These are phyloP conservation scores for Spilogale gracilis DNA, from an alignment of 2,113 vertebrate genomes.

Conservation along the genomic window DNA sequence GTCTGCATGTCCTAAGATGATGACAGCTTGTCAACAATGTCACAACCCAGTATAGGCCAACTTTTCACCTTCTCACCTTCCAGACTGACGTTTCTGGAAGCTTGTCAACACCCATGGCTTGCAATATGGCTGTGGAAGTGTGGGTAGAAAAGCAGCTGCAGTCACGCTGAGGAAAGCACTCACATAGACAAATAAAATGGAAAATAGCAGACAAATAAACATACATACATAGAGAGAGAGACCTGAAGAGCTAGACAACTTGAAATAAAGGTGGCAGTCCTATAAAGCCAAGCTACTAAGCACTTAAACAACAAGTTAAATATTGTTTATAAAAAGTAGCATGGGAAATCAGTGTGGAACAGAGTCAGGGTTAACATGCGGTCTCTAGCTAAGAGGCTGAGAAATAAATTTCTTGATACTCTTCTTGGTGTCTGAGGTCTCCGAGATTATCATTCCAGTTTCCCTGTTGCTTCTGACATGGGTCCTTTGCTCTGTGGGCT, in stretches of 20 bases:
- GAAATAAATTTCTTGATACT: neutral
- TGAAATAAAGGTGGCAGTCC: neutral
- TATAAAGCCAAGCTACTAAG: neutral
- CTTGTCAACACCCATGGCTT: neutral
- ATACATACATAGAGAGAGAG: neutral
- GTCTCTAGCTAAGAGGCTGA: too few relatives aligned
- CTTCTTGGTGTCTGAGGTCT: neutral
- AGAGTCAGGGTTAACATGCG: neutral
- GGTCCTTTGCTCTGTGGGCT: neutral
- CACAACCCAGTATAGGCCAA: neutral
- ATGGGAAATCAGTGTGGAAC: neutral
- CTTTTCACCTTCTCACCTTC: constrained; percentile 30
- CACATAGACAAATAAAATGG: neutral
- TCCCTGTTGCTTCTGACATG: neutral
- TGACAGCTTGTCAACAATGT: constrained; percentile 30
- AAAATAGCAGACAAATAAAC: neutral
- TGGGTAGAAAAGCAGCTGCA: neutral
- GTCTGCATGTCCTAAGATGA: neutral
- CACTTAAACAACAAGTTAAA: neutral
- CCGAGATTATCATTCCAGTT: neutral
- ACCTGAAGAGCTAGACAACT: neutral
- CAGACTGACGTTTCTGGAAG: neutral
- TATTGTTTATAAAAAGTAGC: neutral
- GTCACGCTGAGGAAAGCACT: neutral
- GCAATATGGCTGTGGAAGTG: neutral